These are phyloP conservation scores for Cheilosia variabilis DNA, from an alignment of 2,888 invertebrate genomes.

Conservation along the genomic window DNA sequence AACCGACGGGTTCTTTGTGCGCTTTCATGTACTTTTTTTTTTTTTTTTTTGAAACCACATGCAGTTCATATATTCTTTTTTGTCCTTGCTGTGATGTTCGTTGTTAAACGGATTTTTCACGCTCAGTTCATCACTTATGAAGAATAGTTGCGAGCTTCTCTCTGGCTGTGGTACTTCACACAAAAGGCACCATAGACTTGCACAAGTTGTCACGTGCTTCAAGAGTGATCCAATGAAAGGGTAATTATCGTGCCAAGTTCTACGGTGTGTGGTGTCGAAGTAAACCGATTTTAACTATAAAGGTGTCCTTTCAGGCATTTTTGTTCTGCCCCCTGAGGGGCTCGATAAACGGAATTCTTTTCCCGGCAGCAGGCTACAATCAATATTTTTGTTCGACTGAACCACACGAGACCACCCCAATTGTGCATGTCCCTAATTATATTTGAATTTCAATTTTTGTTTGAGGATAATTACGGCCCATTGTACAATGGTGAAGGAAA, in stretches of 20 bases:
- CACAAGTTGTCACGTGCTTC: constrained; percentile 25
- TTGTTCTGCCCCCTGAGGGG: background rate
- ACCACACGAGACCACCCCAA: background rate
- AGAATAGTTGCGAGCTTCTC: constrained; percentile 13
- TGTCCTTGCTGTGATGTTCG: background rate
- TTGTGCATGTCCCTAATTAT: constrained; percentile 63
- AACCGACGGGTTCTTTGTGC: constrained; percentile 14
- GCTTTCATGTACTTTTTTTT: background rate
- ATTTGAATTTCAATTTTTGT: constrained; percentile 64
- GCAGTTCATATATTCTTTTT: background rate
- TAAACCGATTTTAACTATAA: background rate
- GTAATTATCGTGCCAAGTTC: constrained; percentile 21
- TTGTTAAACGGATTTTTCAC: constrained; percentile 49
- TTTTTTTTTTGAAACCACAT: constrained; percentile 30
- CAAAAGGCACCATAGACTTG: background rate
- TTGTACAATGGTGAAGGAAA: constrained; percentile 53
- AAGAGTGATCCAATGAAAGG: background rate
- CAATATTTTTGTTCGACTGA: constrained; percentile 18
- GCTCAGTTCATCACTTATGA: constrained; percentile 32
- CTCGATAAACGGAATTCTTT: background rate
- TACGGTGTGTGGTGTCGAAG: constrained; percentile 3
- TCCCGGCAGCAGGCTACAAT: background rate
- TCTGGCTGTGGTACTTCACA: background rate
- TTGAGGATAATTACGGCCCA: constrained; percentile 65
- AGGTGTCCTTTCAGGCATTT: background rate